phyloP scores from a whole-genome alignment of 2,113 vertebrate species.

The Dasypus novemcinctus region DNA sequence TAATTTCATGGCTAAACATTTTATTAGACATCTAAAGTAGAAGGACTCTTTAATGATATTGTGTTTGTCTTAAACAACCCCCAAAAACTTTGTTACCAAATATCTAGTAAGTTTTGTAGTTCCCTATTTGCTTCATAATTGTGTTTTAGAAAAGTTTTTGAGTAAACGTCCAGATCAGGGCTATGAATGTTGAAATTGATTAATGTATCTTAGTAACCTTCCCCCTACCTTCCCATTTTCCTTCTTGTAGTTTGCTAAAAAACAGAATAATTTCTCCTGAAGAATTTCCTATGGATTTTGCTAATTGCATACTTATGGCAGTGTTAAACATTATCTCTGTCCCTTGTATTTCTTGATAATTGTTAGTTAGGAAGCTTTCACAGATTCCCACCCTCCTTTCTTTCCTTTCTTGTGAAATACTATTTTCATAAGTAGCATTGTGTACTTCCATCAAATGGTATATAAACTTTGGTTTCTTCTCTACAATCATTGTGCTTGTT shows the following conservation, averaged over 20 bases:
- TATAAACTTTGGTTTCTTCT: neutral
- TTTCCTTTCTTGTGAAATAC: neutral
- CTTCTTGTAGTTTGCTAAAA: neutral
- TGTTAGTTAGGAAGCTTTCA: neutral
- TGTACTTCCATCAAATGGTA: neutral
- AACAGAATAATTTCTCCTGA: neutral
- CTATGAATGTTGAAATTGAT: no score
- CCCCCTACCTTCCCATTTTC: accelerated
- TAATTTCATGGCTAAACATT: neutral
- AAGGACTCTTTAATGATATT: neutral
- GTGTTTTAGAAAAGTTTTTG: neutral
- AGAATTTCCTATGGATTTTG: neutral
- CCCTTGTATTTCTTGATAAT: neutral
- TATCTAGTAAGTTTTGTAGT: neutral
- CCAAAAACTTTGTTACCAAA: neutral
- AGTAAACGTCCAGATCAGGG: neutral
- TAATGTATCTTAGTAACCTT: no score
- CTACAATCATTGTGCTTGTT: neutral
- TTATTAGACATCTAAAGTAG: constrained; percentile 3
- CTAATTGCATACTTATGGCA: neutral
- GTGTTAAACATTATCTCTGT: neutral
- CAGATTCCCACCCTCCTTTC: neutral
- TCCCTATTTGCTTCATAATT: neutral
- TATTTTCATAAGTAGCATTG: neutral
- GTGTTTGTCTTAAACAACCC: neutral